Evolutionary conservation across 2,113 vertebrate genomes (phyloP).

Genomic region (Urocolius indicus): DNA sequence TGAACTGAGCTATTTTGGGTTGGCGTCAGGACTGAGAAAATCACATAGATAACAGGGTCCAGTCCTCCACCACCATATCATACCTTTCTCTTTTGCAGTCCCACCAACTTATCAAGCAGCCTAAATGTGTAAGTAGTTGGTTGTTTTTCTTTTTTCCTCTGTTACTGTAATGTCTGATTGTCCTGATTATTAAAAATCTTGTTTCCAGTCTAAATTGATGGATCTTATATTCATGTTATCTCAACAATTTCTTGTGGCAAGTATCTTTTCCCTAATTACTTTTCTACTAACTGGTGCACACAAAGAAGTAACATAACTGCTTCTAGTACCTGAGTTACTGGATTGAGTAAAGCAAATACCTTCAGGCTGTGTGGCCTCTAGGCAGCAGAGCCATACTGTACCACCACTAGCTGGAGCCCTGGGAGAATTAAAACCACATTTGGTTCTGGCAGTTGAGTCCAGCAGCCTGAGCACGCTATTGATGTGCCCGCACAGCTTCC

Average conservation of each 20-base stretch:
- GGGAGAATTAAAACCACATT: not conserved
- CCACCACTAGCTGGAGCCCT: not conserved
- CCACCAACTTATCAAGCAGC: not conserved
- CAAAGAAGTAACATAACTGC: not conserved
- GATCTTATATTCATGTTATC: not conserved
- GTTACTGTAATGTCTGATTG: not conserved
- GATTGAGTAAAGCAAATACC: not conserved
- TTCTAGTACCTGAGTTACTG: not conserved
- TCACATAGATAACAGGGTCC: not conserved
- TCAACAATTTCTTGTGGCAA: not conserved
- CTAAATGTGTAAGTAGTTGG: not conserved
- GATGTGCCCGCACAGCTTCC: not conserved
- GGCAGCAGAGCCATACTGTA: not conserved
- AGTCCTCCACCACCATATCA: rapidly evolving
- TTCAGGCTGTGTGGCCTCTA: not conserved
- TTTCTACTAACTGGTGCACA: not conserved
- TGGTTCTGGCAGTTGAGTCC: not conserved
- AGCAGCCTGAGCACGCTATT: not conserved
- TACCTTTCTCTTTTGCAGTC: not conserved
- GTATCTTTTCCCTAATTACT: not conserved
- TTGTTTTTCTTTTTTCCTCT: not conserved
- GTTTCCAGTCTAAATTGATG: not conserved
- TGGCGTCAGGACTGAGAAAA: not conserved
- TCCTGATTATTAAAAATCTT: not conserved
- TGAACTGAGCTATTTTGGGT: not conserved